Conservation (phyloP, 2,797 vertebrate species). For the Channallabes apus region DNA sequence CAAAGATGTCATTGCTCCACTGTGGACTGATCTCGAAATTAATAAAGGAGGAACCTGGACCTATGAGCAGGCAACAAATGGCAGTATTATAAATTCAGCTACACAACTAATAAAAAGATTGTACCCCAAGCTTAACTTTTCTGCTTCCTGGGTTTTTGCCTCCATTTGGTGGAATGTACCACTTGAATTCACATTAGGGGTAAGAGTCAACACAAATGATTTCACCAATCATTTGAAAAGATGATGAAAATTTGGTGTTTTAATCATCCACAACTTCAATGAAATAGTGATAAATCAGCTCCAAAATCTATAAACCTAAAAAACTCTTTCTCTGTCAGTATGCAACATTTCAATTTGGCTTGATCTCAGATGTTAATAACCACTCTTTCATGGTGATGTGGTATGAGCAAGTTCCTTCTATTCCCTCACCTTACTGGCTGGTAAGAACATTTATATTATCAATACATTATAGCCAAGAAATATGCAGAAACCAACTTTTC, state of each 20-base stretch:
- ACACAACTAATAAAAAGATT: background rate
- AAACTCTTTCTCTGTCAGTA: too few species aligned
- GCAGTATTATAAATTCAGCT: background rate
- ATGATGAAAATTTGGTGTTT: too few species aligned
- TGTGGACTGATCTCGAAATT: conserved; percentile 6
- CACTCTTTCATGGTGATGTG: background rate
- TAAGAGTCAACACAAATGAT: background rate
- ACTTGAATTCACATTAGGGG: background rate
- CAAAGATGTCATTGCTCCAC: conserved; percentile 13
- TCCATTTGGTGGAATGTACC: background rate
- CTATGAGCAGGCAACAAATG: conserved; percentile 10
- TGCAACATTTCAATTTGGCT: too few species aligned
- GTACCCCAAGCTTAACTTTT: too few species aligned
- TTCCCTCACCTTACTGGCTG: background rate
- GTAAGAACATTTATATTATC: background rate
- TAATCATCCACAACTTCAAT: too few species aligned
- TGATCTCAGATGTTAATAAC: too few species aligned
- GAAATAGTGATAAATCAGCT: too few species aligned
- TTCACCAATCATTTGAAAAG: too few species aligned
- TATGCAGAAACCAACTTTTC: background rate
- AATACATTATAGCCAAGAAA: background rate
- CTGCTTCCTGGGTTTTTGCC: background rate
- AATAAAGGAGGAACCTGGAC: background rate
- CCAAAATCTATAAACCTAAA: too few species aligned
- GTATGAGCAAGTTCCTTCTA: background rate